Evolutionary conservation across 2,888 invertebrate genomes (phyloP).

Genomic region (Camptogramma bilineatum): DNA sequence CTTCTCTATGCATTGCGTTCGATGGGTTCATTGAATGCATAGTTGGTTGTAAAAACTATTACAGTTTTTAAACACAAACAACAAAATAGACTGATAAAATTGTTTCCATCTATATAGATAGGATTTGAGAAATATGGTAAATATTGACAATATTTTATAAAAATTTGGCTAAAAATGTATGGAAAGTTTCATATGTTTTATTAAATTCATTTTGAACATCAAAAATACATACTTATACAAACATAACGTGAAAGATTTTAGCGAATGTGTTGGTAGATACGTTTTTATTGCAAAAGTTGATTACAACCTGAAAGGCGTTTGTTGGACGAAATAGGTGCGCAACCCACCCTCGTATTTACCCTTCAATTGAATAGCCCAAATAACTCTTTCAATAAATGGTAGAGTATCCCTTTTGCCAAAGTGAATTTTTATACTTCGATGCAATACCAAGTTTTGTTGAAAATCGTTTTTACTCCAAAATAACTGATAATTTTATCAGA

Average conservation of each 20-base stretch:
- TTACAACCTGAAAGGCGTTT: neutral
- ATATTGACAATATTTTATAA: too few species aligned
- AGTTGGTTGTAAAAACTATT: slow-evolving; percentile 9
- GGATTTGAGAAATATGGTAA: too few species aligned
- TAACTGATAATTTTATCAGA: slow-evolving; percentile 24
- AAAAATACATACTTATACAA: too few species aligned
- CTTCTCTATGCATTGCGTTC: slow-evolving; percentile 59
- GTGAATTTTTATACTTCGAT: slow-evolving; percentile 2
- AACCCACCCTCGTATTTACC: slow-evolving; percentile 7
- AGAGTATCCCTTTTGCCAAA: slow-evolving; percentile 1
- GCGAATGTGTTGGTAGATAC: neutral
- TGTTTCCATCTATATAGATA: too few species aligned
- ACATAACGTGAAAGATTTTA: neutral
- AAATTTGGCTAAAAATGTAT: too few species aligned
- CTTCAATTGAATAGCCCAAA: slow-evolving; percentile 14
- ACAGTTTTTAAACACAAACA: neutral
- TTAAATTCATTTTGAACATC: too few species aligned
- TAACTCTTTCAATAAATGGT: slow-evolving; percentile 18
- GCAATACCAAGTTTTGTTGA: neutral
- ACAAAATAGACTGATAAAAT: too few species aligned
- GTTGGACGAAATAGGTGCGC: slow-evolving; percentile 5
- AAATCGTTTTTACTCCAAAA: slow-evolving; percentile 7
- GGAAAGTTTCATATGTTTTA: too few species aligned
- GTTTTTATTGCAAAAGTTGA: slow-evolving; percentile 2
- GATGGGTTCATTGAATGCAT: slow-evolving; percentile 42